Evolutionary conservation across 2,888 invertebrate genomes (phyloP), one percentile per base, ranked within the genome.

Genomic region (Entomobrya multifasciata): DNA sequence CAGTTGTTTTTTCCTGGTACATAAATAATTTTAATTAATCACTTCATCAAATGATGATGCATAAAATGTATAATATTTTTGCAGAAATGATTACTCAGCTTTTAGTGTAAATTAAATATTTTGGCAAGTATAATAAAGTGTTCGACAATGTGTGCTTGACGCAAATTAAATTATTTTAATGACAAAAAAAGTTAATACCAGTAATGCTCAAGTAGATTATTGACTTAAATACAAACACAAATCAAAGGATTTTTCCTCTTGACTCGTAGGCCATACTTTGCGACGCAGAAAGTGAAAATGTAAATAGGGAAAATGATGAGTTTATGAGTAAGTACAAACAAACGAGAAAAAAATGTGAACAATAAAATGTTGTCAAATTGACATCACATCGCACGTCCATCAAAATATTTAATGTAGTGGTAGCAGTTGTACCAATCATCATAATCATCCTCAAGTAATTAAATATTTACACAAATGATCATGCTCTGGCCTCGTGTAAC

Each of bases 381-480:
- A 22, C 65, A 65, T 65, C 65, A 30, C 65, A 36, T 30, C 36
- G 27, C 60, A 60, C 15, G 60, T 60, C 60, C 60, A 60, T 60
- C 65, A 36, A 65, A 30, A 17, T 36, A 65, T 65, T 65, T 57
- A 57, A 57, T 57, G 57, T 5, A 15, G 17, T 55, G 55, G 22
- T 20, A 20, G 55, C 4, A 55, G n/a, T n/a, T n/a, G n/a, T n/a
- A n/a, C n/a, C 22, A 20, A 27, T 60, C 22, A 13, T 60, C 60
- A 25, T 27, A 1, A 25, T 30, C 22, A 13, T 49, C 3, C 4
- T 17, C 15, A 20, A 20, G 67, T 49, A 80, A 41, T 80, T 80
- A 67, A 80, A 80, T 80, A 80, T 80, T 80, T 78, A 57, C 62
- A 30, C 44, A 65, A 44, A 8, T 10, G 55, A 80, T 67, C 80